Evolutionary conservation across 2,797 vertebrate species (phyloP), one percentile per base, ranked within the genome.

Genomic region (Amniataba percoides): DNA sequence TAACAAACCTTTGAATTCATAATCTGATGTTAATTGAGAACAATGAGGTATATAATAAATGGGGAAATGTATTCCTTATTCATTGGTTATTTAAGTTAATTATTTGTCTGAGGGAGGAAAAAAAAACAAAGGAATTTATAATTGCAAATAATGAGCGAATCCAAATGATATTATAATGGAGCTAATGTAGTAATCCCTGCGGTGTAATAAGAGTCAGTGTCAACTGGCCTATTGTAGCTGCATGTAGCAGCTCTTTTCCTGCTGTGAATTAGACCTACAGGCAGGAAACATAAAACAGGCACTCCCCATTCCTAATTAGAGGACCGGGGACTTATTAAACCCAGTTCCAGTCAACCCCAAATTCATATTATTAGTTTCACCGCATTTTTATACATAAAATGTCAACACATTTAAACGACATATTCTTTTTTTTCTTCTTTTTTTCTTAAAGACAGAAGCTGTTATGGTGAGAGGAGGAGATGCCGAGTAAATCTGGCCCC

Each of bases 21-120:
- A 87, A 93, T 92, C 79, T 90, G 82, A 92, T 83, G 80, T 55
- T 92, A 94, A 94, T 94, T 91, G 89, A 88, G 81, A 92, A 94
- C 92, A 95, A 94, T 92, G 75, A 84, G 52, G 59, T 87, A 84
- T 91, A 90, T 81, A 92, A 91, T 80, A 82, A 76, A 74, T 82
- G 65, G 76, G 74, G 72, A 77, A 74, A 83, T 75, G 62, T 58
- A 71, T 87, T 91, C 82, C 64, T 89, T 87, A 90, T 86, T 82
- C 82, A 73, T 71, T 78, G 76, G 71, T 90, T 90, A 88, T 93
- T 92, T 84, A 83, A 87, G 84, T 82, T 68, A 85, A 93, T 88
- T 78, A 88, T 91, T 88, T 86, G 83, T 83, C 64, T 82, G 81
- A 74, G 51, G 45, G 55, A 9, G 13, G 10, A 27, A 21, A 78